Evolutionary conservation across 2,888 invertebrate genomes (phyloP), one percentile per base, ranked within the genome.

Genomic region (Fabriciana adippe): DNA sequence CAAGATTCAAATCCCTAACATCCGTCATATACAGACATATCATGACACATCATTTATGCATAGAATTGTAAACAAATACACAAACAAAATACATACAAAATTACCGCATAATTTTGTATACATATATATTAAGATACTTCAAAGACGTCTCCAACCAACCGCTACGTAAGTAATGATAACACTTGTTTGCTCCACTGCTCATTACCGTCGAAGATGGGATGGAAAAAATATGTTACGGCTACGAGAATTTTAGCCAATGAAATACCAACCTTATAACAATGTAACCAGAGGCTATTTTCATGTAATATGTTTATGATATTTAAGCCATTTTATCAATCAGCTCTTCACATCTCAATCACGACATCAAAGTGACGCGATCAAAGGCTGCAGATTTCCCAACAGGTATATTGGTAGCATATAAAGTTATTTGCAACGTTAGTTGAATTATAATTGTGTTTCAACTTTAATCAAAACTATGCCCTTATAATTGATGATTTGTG

Each of bases 341-440:
- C 8, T 3, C 31, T 15, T 48, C 26, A 21, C 35, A 57, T 60
- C 69, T 69, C 73, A 73, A 73, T 73, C 70, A 69, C 63, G 63
- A 70, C 66, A 73, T 73, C 73, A 74, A 74, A 74, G 74, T 59
- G 68, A 57, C 55, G 50, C 62, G 74, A 74, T 73, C 74, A 72
- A 70, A 70, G 73, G 55, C 51, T 55, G 54, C 60, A 62, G 69
- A 73, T 69, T 71, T 68, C 73, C 71, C 73, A 69, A 50, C 73
- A 64, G 69, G 70, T 70, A 70, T 53, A 61, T 60, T 35, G 61
- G 48, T 62, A 45, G 55, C 54, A 45, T 60, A 53, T 59, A n/a
- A 56, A 64, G 51, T 62, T 66, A 70, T 66, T 66, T 67, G 18
- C 35, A 45, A 69, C 66, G 66, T 47, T 55, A 53, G 18, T 51